Percentiles rank a stretch among this genome's conserved stretches.
Evolutionary conservation across 1,140 invertebrate species (phyloP).

Genomic region (Nasonia vitripennis): DNA sequence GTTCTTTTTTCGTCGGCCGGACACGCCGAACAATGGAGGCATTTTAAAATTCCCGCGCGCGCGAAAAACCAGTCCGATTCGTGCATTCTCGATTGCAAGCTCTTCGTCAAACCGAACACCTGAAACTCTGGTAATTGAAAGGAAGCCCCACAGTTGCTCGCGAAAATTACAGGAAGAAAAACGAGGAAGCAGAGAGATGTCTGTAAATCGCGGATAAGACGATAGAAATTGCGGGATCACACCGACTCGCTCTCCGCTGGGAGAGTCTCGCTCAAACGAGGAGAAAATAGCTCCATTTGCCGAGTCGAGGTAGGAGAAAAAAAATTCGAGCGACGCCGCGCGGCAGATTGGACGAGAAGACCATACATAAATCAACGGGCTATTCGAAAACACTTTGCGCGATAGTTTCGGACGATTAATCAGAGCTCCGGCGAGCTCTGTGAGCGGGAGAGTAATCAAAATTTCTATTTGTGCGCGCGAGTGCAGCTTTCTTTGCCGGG

Average conservation of each 20-base stretch:
- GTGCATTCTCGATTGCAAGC: background rate
- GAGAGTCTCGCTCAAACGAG: slow-evolving; percentile 29
- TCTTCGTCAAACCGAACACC: background rate
- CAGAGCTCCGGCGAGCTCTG: background rate
- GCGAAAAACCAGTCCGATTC: too few species aligned
- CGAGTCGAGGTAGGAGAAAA: background rate
- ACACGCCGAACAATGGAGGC: background rate
- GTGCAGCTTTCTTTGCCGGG: background rate
- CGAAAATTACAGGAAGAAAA: background rate
- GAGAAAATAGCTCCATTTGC: slow-evolving; percentile 44
- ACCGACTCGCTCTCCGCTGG: background rate
- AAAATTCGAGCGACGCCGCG: background rate
- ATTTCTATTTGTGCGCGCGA: background rate
- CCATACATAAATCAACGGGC: slow-evolving; percentile 39
- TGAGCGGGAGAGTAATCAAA: background rate
- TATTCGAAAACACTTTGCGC: slow-evolving; percentile 43
- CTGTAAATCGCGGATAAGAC: slow-evolving; percentile 38
- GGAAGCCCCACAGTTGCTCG: background rate
- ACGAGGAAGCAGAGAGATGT: background rate
- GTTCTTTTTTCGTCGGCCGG: background rate
- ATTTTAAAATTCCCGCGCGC: background rate
- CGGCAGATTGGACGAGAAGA: background rate
- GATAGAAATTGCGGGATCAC: slow-evolving; percentile 41
- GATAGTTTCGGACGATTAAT: slow-evolving; percentile 39
- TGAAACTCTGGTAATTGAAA: slow-evolving; percentile 24